A percentile compares a stretch with the other conserved stretches of the same genome.
Conservation (phyloP, 2,113 vertebrate genomes). For the Macaca mulatta region DNA sequence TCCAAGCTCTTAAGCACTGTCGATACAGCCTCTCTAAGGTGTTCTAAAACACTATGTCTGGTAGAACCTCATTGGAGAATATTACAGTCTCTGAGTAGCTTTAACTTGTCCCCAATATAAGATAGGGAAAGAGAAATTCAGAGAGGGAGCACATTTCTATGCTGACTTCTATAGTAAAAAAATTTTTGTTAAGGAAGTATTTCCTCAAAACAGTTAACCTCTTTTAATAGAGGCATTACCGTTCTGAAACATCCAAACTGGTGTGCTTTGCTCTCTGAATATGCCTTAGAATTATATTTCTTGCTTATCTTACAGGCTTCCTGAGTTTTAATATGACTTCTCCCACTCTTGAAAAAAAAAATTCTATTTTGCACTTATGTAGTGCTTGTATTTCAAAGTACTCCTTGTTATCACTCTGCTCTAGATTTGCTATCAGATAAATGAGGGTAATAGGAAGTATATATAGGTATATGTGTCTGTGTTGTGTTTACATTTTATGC, state of each 20-base stretch:
- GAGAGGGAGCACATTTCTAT: not conserved
- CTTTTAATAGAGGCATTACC: not conserved
- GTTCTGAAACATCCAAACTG: not conserved
- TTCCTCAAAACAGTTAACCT: not conserved
- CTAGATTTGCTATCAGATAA: not conserved
- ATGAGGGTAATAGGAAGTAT: not conserved
- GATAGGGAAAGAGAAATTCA: not conserved
- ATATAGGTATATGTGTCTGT: not conserved
- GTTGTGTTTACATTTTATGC: not conserved
- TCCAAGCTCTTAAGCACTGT: not conserved
- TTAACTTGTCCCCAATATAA: not conserved
- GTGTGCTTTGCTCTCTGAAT: not conserved
- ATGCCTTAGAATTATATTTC: not conserved
- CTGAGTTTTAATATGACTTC: not conserved
- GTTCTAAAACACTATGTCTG: not conserved
- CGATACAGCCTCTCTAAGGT: not conserved
- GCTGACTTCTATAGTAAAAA: not conserved
- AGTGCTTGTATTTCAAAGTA: constrained; percentile 11
- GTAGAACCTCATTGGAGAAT: not conserved
- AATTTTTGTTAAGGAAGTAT: not conserved
- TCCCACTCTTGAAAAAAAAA: not conserved
- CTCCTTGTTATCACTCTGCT: not conserved
- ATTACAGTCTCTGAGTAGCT: not conserved
- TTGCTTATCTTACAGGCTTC: not conserved
- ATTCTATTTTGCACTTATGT: not conserved